Evolutionary conservation across 2,113 vertebrate species (phyloP), one percentile per base, ranked within the genome.

Genomic region (Epinephelus lanceolatus): DNA sequence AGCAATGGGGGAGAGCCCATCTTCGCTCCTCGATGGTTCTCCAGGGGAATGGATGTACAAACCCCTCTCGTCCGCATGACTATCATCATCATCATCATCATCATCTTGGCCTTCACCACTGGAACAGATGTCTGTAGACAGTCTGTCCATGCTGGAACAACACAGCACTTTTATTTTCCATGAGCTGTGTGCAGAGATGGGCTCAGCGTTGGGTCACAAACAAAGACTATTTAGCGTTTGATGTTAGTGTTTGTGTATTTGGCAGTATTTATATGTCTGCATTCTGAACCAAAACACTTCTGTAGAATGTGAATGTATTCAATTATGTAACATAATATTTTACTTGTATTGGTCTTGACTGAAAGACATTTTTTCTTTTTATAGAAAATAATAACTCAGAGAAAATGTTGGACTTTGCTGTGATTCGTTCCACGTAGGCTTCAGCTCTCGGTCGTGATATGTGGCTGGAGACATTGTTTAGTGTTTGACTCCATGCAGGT

Each of bases 1-100:
- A 78, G 51, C 63, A 51, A 77, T 61, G 72, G 83, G 84, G 76
- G 76, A 72, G 78, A 86, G 40, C 55, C 88, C 71, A 77, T 76
- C 82, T 80, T 69, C 83, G 62, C 81, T 87, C 72, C 53, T 74
- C 72, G 8, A 78, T 88, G 84, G 76, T 83, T 88, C 92, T 93
- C 86, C 62, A 66, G 86, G 77, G 87, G 59, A 76, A 84, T 19
- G n/a, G 53, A 53, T 69, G 77, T 56, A 59, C 81, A 91, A 84
- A 88, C 63, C 25, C 30, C 33, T 87, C 56, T 87, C 18, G 37
- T 84, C 78, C 60, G 60, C 78, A 76, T 65, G n/a, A 81, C 70
- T 69, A 47, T 87, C 55, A 72, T 79, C 80, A 76, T 80, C 73
- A 51, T 70, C 74, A 62, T 59, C 33, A 42, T 85, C 51, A 18